Conservation (phyloP, 2,113 vertebrate genomes). For the Pelecanus crispus region DNA sequence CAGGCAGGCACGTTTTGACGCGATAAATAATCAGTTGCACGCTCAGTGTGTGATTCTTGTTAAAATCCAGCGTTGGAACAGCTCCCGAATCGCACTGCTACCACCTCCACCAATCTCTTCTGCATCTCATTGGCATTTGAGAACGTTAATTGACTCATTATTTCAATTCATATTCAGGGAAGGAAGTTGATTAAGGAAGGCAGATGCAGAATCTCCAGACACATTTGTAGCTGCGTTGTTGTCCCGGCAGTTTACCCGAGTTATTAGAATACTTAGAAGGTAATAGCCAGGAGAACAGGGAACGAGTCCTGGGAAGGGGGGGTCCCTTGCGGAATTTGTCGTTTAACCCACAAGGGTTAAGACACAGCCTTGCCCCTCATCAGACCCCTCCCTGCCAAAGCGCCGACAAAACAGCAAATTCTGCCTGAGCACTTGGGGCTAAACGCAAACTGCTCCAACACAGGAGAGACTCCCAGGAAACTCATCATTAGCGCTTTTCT, state of each 20-base stretch:
- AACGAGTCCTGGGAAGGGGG: background rate
- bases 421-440: background rate
- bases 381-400: background rate
- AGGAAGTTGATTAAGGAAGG: slow-evolving; percentile 84
- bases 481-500: rapidly evolving
- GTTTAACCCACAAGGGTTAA: background rate
- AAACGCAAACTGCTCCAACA: background rate
- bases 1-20: slow-evolving; percentile 39
- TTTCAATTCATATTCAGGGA: slow-evolving; percentile 82
- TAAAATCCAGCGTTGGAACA: slow-evolving; percentile 74
- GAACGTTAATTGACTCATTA: slow-evolving; percentile 96
- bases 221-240: slow-evolving; percentile 68
- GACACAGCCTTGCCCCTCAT: background rate
- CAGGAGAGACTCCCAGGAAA: background rate
- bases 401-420: too few species aligned
- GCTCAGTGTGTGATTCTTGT: slow-evolving; percentile 69
- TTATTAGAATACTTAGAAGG: slow-evolving; percentile 80
- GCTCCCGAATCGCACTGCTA: slow-evolving; percentile 61
- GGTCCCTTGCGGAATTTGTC: background rate
- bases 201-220: slow-evolving; percentile 87
- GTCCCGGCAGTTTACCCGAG: slow-evolving; percentile 79
- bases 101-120: slow-evolving; percentile 67
- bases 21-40: slow-evolving; percentile 70
- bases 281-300: slow-evolving; percentile 56
- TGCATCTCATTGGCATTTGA: slow-evolving; percentile 89